Evolutionary conservation across 2,888 invertebrate genomes (phyloP), one percentile per base, ranked within the genome.

Genomic region (Zaprionus bogoriensis): DNA sequence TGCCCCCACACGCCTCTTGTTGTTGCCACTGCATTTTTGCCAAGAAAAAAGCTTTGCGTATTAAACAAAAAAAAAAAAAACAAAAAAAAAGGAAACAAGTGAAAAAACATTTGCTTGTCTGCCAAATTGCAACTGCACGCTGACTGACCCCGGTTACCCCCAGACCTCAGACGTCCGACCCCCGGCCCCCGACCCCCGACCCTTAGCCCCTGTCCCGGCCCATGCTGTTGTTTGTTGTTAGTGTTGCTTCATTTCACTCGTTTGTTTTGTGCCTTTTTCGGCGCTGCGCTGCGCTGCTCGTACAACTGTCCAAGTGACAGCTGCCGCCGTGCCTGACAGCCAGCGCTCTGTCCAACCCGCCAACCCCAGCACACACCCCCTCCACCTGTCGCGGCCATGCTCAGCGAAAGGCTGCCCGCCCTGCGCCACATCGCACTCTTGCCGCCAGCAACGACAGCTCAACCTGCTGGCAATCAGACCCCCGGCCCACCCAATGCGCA

Each of bases 231-330:
- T 78, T 82, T 82, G 83, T 79, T 79, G 83, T 62, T 82, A 63
- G 80, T 80, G 81, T 80, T 84, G 78, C 78, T 81, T 70, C 85
- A 77, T 67, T 79, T 80, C 70, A 66, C 55, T 76, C 53, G 66
- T 51, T 71, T 63, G 72, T 75, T 76, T 75, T 70, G 65, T 75
- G 59, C 50, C 60, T 62, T 70, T 69, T 63, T 55, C 63, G 45
- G 25, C 6, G 25, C 25, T n/a, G n/a, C 77, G 69, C 55, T 60
- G 77, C 39, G 85, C 69, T 60, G 23, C 70, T 86, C 81, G 81
- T 70, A 74, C 87, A 87, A 85, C 80, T 86, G 87, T 85, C 86
- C 87, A 83, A 83, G 86, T 87, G 83, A 83, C 83, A 83, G 86
- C 86, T 86, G 87, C 87, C 87, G 83, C 83, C 79, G 75, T 84